A percentile compares a stretch with the other conserved stretches of the same genome.
These are phyloP conservation scores for Porites rus DNA, from an alignment of 92 coral and sea anemone species.

Conservation along the genomic window DNA sequence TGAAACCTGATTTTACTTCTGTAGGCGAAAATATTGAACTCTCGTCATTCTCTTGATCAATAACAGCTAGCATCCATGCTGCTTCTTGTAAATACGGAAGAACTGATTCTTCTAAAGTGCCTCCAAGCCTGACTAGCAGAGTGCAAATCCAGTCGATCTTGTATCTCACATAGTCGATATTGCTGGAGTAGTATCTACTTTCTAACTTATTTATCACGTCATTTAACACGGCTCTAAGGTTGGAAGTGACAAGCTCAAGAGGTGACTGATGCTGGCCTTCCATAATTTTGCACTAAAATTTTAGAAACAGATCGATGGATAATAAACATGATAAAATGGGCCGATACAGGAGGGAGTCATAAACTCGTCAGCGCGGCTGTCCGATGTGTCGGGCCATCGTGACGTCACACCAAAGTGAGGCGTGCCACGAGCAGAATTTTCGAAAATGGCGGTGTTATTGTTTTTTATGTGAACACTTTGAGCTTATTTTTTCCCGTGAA, in stretches of 20 bases:
- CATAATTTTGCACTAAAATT: constrained; percentile 15
- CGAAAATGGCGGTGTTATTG: no score
- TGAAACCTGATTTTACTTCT: constrained; percentile 62
- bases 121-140: constrained; percentile 66
- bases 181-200: constrained; percentile 32
- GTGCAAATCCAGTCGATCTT: constrained; percentile 80
- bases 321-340: neutral
- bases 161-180: constrained; percentile 68
- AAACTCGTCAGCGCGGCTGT: no score
- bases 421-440: no score
- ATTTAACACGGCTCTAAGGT: constrained; percentile 50
- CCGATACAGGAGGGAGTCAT: no score
- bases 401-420: no score
- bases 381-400: no score
- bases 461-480: no score
- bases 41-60: constrained; percentile 44
- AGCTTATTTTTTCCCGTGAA: no score
- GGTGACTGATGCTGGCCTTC: constrained; percentile 61
- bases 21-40: constrained; percentile 19
- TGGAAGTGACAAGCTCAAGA: constrained; percentile 22
- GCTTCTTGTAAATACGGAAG: constrained; percentile 55
- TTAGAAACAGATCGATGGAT: constrained; percentile 3
- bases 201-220: constrained; percentile 64
- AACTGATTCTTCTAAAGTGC: constrained; percentile 50
- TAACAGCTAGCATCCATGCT: constrained; percentile 35